phyloP scores from a whole-genome alignment of 1,140 invertebrate genomes.

The Drosophila bocki region DNA sequence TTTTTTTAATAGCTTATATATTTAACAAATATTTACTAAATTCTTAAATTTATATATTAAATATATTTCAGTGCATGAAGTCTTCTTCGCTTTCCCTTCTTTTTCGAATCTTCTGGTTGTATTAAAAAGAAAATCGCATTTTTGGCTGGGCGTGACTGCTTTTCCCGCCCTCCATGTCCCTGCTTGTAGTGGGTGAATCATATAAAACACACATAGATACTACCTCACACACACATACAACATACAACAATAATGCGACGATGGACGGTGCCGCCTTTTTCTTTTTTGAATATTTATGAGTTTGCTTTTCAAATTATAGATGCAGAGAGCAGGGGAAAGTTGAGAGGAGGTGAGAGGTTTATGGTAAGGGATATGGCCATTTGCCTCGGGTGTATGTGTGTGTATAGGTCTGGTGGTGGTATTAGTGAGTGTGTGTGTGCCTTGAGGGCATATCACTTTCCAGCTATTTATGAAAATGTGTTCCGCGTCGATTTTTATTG shows the following conservation, averaged over 20 bases:
- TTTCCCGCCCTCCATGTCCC: slow-evolving; percentile 19
- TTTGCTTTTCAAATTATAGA: slow-evolving; percentile 83
- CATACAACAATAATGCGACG: slow-evolving; percentile 40
- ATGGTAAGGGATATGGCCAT: slow-evolving; percentile 39
- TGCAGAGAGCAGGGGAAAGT: slow-evolving; percentile 49
- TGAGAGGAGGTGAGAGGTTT: slow-evolving; percentile 4
- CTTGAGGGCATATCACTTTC: slow-evolving; percentile 31
- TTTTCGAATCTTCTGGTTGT: slow-evolving; percentile 46
- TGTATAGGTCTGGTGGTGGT: background rate
- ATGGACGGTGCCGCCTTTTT: slow-evolving; percentile 40
- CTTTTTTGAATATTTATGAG: slow-evolving; percentile 83
- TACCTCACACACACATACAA: slow-evolving; percentile 17
- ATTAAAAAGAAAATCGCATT: slow-evolving; percentile 83
- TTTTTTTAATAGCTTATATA: too few species aligned
- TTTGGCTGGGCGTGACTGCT: slow-evolving; percentile 67
- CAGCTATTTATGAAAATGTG: slow-evolving; percentile 54
- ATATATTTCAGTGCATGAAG: background rate
- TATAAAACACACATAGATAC: slow-evolving; percentile 52
- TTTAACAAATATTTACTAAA: background rate
- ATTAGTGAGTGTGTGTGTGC: slow-evolving; percentile 3
- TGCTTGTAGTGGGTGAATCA: slow-evolving; percentile 58
- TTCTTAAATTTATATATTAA: background rate
- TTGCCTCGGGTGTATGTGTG: slow-evolving; percentile 4
- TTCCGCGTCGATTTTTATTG: slow-evolving; percentile 44
- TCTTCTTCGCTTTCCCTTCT: background rate